Evolutionary conservation across 2,113 vertebrate genomes (phyloP), one percentile per base, ranked within the genome.

Genomic region (Orthonyx spaldingii): DNA sequence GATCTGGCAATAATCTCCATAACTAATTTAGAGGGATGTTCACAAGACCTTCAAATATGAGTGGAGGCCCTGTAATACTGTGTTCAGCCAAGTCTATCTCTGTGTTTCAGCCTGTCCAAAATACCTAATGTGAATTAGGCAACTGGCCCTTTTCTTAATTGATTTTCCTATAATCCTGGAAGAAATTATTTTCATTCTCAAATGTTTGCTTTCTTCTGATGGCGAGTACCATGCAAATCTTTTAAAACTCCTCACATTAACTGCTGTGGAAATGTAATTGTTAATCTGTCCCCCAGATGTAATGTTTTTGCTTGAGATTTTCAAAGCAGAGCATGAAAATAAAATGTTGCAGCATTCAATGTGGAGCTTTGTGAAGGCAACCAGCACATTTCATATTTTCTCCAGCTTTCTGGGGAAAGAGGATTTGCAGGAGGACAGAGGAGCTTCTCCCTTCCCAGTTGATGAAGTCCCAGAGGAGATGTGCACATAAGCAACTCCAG

Each of bases 161-260:
- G 84, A 87, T 94, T 96, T 96, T 96, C 59, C 71, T 91, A 21
- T 94, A 93, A 96, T 94, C 87, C 78, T 90, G 59, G 50, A 95
- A 89, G 84, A 80, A 95, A 87, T 93, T 94, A 83, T 83, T 90
- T 96, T 94, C 22, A 2, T 63, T 88, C 56, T 95, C 33, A 42
- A 86, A 68, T 68, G 72, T 90, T 95, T 93, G 83, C 84, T 90
- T 91, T 83, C 85, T 86, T 85, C 60, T 16, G 8, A 66, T 78
- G 91, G 72, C 6, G 1, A 93, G 18, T 22, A 66, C 72, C 57
- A 11, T 78, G 64, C 60, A 64, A 86, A 91, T 92, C 59, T 88
- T 65, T 63, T 68, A 80, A 87, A 81, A 56, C 68, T 64, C 59
- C 75, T 78, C 72, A 44, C 60, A 17, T 72, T 52, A 68, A 66